Evolutionary conservation across 2,888 invertebrate genomes (phyloP).

Genomic region (Hesperia comma): DNA sequence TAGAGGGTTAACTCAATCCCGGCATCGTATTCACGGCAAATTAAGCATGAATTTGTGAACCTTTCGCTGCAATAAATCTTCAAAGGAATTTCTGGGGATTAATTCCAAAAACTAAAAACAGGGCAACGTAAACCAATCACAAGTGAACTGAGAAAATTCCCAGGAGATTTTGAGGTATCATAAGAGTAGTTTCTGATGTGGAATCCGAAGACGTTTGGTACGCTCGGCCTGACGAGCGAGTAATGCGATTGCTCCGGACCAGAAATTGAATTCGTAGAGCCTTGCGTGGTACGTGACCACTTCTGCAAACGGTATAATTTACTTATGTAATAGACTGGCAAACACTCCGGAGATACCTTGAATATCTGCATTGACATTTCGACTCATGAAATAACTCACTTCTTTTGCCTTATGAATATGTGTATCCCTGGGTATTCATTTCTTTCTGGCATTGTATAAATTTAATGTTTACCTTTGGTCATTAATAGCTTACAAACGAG

Average conservation of each 20-base stretch:
- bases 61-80: conserved; percentile 4
- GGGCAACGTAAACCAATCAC: not conserved
- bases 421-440: too few species aligned
- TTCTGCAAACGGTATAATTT: not conserved
- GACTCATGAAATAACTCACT: too few species aligned
- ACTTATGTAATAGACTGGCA: conserved; percentile 1
- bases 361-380: too few species aligned
- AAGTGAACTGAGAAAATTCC: conserved; percentile 16
- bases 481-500: too few species aligned
- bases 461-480: too few species aligned
- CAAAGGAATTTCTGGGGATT: conserved; percentile 8
- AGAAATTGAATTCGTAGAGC: conserved; percentile 25
- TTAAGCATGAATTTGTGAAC: conserved; percentile 16
- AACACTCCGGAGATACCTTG: not conserved
- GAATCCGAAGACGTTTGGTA: conserved; percentile 24
- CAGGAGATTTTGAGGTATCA: conserved; percentile 13
- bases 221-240: conserved; percentile 20
- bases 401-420: too few species aligned
- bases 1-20: too few species aligned
- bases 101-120: conserved; percentile 13
- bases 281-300: conserved; percentile 14
- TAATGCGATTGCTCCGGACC: conserved; percentile 27
- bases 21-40: not conserved
- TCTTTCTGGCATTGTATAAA: too few species aligned
- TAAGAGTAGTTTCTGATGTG: conserved; percentile 4